Evolutionary conservation across 2,113 vertebrate genomes (phyloP), one percentile per base, ranked within the genome.

Genomic region (Redunca redunca): DNA sequence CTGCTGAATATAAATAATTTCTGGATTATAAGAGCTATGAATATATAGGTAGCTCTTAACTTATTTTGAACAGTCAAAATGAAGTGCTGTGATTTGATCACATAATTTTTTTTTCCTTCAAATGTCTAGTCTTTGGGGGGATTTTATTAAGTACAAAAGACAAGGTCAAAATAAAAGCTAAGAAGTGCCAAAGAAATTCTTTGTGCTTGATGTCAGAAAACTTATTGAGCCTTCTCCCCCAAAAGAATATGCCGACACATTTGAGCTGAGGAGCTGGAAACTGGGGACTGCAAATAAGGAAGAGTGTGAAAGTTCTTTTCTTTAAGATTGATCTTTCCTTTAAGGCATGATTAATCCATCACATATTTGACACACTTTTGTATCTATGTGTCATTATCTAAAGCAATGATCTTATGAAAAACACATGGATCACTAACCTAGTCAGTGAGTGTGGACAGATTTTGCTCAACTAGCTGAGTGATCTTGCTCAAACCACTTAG

Each of bases 321-420:
- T 80, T 52, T 91, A 81, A 81, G 89, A 91, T 19, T 91, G 77
- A 91, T 81, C 55, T 62, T 81, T 57, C 14, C 15, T 53, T 95
- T 58, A 87, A 93, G 40, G 64, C 21, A 84, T 57, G 17, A 78
- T 67, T 87, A 55, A 58, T 81, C 40, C 48, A 57, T 82, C 94
- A 93, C 23, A n/a, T 40, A 88, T 50, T 48, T 55, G n/a, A 91
- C 58, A 95, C 17, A 25, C 40, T 81, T 74, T 91, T 89, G 48
- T 82, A 64, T 40, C 11, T 33, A 25, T 33, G 40, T 64, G 58
- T 82, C 90, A 89, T 97, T 97, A 95, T 86, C 94, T 95, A 87
- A 95, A 86, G 67, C 48, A 96, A 93, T 57, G 82, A 85, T 94
- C 50, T 97, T 33, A 62, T 55, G 57, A 86, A 85, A 89, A 89